Evolutionary conservation across 2,113 vertebrate genomes (phyloP).

Genomic region (Hylia prasina): DNA sequence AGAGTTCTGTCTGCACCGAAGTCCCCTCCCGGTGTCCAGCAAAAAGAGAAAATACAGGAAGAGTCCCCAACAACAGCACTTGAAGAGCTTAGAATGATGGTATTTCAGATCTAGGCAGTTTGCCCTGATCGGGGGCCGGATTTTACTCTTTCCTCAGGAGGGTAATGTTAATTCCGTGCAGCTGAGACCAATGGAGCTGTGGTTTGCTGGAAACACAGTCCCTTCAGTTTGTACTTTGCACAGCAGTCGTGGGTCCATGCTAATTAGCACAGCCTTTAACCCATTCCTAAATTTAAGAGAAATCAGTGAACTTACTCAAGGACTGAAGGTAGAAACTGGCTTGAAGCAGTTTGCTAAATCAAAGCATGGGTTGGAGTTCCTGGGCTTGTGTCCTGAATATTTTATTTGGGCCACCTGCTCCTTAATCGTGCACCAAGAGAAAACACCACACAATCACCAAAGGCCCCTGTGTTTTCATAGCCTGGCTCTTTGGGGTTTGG

Average conservation of each 20-base stretch:
- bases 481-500: accelerated
- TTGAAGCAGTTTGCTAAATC: neutral
- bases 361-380: neutral
- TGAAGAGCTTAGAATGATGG: accelerated
- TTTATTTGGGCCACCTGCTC: neutral
- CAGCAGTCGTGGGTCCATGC: neutral
- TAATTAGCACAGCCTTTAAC: neutral
- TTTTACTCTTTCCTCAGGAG: accelerated
- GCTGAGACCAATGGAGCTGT: accelerated
- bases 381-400: accelerated
- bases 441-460: neutral
- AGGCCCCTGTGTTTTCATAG: neutral
- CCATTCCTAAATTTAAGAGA: neutral
- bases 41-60: neutral
- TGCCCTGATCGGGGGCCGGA: neutral
- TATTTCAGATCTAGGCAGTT: neutral
- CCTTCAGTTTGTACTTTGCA: neutral
- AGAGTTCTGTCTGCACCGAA: accelerated
- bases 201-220: accelerated
- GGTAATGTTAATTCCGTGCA: neutral
- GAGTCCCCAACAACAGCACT: accelerated
- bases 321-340: neutral
- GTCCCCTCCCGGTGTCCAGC: accelerated
- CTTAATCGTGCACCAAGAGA: neutral
- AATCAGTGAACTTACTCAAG: neutral